These are phyloP conservation scores for Oryzias javanicus DNA, from an alignment of 2,113 vertebrate genomes.

Conservation along the genomic window DNA sequence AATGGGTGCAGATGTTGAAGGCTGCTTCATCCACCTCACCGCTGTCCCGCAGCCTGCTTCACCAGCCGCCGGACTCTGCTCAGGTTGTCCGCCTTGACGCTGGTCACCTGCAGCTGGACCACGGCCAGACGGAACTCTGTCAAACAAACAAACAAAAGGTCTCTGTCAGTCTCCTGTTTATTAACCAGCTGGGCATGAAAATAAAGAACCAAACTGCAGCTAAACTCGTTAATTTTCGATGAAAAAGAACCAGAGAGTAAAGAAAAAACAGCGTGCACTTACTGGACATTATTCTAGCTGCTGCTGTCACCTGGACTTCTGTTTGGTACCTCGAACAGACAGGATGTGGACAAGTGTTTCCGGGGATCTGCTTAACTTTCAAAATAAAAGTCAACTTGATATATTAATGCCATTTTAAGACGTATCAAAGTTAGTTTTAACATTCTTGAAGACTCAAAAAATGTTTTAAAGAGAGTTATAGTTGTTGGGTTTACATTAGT, in stretches of 20 bases:
- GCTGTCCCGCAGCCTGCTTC: slow-evolving; percentile 84
- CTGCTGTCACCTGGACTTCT: slow-evolving; percentile 47
- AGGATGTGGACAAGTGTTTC: background rate
- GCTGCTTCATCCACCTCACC: slow-evolving; percentile 71
- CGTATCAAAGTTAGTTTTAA: no score
- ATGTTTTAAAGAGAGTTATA: no score
- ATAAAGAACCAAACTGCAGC: background rate
- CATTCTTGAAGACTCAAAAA: no score
- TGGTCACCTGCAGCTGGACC: slow-evolving; percentile 86
- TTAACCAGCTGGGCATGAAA: background rate
- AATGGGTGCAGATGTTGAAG: no score
- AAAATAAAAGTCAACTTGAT: slow-evolving; percentile 43
- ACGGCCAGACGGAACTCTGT: slow-evolving; percentile 90
- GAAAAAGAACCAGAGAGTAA: background rate
- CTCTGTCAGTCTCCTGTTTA: background rate
- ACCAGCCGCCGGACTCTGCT: slow-evolving; percentile 80
- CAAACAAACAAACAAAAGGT: background rate
- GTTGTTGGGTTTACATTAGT: no score
- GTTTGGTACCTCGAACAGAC: background rate
- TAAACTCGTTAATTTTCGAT: background rate
- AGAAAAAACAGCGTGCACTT: slow-evolving; percentile 27
- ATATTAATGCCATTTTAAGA: background rate
- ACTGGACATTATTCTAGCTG: slow-evolving; percentile 73
- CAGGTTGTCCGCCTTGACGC: slow-evolving; percentile 88
- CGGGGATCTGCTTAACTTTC: slow-evolving; percentile 25